Percentiles rank a stretch among this genome's conserved stretches.
Conservation (phyloP, 2,888 invertebrate genomes). For the Agrypnus murinus region DNA sequence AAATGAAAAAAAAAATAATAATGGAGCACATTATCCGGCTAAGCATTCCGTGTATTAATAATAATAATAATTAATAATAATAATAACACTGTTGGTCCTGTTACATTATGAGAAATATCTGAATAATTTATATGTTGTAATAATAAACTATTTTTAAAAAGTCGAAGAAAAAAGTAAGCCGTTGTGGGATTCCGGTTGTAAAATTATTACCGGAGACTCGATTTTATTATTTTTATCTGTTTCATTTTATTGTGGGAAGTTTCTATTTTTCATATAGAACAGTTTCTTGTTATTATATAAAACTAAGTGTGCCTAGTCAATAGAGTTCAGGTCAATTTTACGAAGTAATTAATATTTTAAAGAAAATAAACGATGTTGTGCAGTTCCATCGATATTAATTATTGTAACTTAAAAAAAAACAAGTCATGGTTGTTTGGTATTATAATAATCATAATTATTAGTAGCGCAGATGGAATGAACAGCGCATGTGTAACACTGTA, state of each 20-base stretch:
- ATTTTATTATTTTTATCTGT: constrained; percentile 69
- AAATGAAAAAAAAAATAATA: constrained; percentile 54
- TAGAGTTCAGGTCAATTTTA: constrained; percentile 79
- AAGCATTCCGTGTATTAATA: constrained; percentile 69
- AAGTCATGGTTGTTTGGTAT: constrained; percentile 58
- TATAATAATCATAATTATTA: constrained; percentile 52
- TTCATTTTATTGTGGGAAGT: constrained; percentile 72
- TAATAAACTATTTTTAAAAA: constrained; percentile 71
- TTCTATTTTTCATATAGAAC: constrained; percentile 74
- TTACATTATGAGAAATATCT: constrained; percentile 70
- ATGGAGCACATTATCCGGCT: constrained; percentile 73
- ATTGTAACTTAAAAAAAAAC: constrained; percentile 40
- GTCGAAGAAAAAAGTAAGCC: constrained; percentile 65
- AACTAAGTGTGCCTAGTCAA: constrained; percentile 81
- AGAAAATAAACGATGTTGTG: constrained; percentile 63
- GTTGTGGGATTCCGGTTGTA: constrained; percentile 65
- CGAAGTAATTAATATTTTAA: constrained; percentile 65
- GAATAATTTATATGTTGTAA: constrained; percentile 72
- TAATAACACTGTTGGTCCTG: constrained; percentile 71
- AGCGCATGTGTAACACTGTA: constrained; percentile 26
- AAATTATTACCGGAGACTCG: constrained; percentile 59
- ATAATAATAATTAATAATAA: neutral
- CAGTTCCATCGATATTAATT: constrained; percentile 63
- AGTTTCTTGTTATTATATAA: constrained; percentile 75
- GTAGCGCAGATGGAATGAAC: constrained; percentile 52